A percentile compares a stretch with the other conserved stretches of the same genome.
Conservation (phyloP, 2,113 vertebrate species). For the Benitochromis conjunctus region DNA sequence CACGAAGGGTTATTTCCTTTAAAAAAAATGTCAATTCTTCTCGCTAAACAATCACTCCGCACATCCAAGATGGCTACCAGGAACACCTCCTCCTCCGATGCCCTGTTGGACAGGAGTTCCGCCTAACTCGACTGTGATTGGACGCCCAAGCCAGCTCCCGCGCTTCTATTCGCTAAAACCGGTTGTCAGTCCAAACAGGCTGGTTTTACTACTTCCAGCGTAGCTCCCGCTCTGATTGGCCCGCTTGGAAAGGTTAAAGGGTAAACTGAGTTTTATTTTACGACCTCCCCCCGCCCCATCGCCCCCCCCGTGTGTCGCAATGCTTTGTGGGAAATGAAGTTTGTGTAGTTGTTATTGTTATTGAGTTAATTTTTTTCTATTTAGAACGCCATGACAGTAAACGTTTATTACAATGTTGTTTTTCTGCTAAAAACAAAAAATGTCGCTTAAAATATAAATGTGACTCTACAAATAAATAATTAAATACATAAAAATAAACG, state of each 20-base stretch:
- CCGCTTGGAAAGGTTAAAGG: constrained; percentile 66
- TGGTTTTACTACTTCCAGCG: constrained; percentile 62
- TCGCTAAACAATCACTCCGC: constrained; percentile 78
- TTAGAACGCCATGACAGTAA: not conserved
- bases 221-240: constrained; percentile 52
- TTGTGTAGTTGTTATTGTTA: not conserved
- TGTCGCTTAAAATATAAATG: not conserved
- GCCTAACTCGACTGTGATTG: constrained; percentile 37
- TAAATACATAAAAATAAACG: not conserved
- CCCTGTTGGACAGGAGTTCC: constrained; percentile 45
- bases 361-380: not conserved
- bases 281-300: not conserved
- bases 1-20: constrained; percentile 44
- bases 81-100: constrained; percentile 76
- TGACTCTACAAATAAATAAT: not conserved
- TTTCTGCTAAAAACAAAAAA: not conserved
- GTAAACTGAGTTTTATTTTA: not conserved
- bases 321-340: constrained; percentile 23
- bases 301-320: fast-evolving
- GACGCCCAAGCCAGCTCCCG: not conserved
- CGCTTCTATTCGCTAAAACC: not conserved
- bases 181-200: not conserved
- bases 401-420: not conserved
- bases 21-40: constrained; percentile 66
- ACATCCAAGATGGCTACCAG: constrained; percentile 81